A percentile compares a stretch with the other conserved stretches of the same genome.
Evolutionary conservation across 1,140 invertebrate species (phyloP).

Genomic region (Euura lappo): DNA sequence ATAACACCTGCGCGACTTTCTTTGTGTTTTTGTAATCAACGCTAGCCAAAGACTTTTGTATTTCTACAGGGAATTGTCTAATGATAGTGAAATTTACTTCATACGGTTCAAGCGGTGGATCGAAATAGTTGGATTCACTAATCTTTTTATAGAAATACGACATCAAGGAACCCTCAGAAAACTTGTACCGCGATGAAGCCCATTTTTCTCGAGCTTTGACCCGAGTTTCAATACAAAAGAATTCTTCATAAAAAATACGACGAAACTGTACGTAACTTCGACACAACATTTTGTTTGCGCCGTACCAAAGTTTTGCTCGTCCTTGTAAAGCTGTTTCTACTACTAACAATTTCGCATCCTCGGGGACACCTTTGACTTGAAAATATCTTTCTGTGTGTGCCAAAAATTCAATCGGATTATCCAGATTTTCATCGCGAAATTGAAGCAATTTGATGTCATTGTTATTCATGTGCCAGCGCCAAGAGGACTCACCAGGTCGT

Average conservation of each 20-base stretch:
- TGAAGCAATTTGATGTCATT: neutral
- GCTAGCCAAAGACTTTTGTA: neutral
- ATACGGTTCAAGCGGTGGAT: neutral
- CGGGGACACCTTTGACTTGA: neutral
- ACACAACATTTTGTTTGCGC: neutral
- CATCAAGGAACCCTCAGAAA: neutral
- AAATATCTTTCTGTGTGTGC: neutral
- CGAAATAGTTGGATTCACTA: neutral
- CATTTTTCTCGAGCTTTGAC: neutral
- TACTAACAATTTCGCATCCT: neutral
- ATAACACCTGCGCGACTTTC: neutral
- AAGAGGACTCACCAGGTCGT: neutral
- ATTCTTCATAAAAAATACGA: neutral
- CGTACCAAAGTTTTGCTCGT: neutral
- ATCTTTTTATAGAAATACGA: neutral
- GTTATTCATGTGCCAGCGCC: neutral
- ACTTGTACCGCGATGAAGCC: neutral
- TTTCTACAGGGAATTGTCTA: neutral
- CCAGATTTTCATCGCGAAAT: neutral
- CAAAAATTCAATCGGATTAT: neutral
- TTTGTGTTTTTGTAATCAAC: neutral
- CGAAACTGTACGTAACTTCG: neutral
- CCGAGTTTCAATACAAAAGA: neutral
- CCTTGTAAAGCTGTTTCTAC: neutral
- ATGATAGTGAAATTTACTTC: neutral